Evolutionary conservation across 2,113 vertebrate genomes (phyloP).

Genomic region (Cervus canadensis): DNA sequence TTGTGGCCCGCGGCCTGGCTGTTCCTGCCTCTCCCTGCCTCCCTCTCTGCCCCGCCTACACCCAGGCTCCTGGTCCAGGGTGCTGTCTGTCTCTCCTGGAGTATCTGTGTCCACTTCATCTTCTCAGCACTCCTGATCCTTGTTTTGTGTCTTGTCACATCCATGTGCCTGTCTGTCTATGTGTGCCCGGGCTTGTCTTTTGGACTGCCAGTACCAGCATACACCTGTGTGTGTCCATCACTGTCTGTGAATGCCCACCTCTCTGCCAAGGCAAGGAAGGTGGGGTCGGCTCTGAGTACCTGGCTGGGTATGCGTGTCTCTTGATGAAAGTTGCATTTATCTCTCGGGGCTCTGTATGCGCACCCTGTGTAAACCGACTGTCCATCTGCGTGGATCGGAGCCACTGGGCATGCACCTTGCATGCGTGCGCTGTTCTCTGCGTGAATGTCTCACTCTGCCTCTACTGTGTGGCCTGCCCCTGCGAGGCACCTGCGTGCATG

Average conservation of each 20-base stretch:
- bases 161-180: neutral
- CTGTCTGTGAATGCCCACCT: neutral
- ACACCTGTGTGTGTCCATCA: neutral
- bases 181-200: neutral
- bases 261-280: neutral
- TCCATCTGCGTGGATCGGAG: neutral
- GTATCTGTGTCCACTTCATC: neutral
- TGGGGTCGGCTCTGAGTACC: neutral
- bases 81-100: neutral
- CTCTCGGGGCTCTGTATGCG: neutral
- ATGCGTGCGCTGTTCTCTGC: neutral
- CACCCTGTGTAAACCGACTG: neutral
- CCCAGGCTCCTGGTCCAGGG: neutral
- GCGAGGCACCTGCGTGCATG: neutral
- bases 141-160: conserved; percentile 6
- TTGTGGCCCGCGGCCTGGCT: neutral
- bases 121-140: neutral
- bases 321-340: neutral
- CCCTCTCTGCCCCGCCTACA: neutral
- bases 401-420: neutral
- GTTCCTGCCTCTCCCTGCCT: neutral
- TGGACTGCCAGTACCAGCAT: neutral
- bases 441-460: neutral
- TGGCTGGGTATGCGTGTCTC: neutral
- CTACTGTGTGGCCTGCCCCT: neutral